Evolutionary conservation across 1,140 invertebrate species (phyloP), one percentile per base, ranked within the genome.

Genomic region (Platyscapa corneri): DNA sequence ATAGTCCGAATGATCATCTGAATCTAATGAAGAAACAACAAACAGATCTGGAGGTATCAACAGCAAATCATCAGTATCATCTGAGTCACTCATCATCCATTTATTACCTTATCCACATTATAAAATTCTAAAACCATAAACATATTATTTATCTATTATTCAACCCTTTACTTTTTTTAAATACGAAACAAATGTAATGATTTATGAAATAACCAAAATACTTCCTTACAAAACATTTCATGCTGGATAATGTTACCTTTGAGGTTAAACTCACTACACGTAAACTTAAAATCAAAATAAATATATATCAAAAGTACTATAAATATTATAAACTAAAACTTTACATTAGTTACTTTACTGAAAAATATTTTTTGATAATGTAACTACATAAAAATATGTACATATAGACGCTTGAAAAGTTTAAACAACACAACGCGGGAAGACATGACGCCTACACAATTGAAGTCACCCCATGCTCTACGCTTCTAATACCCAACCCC

Each of bases 31-130:
- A 23, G 90, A 91, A 53, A 95, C 93, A 56, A 94, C 87, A 89
- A 96, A 96, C 87, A 96, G 95, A 91, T 96, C 95, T 18, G 96
- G 96, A 79, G 96, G 96, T 90, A 97, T 96, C 84, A 96, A 92
- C 86, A 97, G 90, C 84, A 97, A 93, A 88, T 96, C 94, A 92
- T 97, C 96, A 8, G 96, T 97, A 91, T 97, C 96, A 94, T 97
- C 96, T 83, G 96, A 95, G 90, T 97, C 96, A 95, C 96, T 97
- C 96, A 97, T 97, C 90, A 94, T 92, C 89, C 88, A 90, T 88
- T 84, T 86, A 67, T n/a, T 86, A 78, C 82, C 78, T 86, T 86
- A 74, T 72, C 86, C 82, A 70, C 84, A 87, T 60, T 49, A 83
- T 65, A 81, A 56, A 42, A 75, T 46, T 85, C 65, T 74, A 72